A percentile compares a stretch with the other conserved stretches of the same genome.
phyloP scores from a whole-genome alignment of 37 sponge, comb jelly and placozoan genomes.

The Haliclona indistincta region DNA sequence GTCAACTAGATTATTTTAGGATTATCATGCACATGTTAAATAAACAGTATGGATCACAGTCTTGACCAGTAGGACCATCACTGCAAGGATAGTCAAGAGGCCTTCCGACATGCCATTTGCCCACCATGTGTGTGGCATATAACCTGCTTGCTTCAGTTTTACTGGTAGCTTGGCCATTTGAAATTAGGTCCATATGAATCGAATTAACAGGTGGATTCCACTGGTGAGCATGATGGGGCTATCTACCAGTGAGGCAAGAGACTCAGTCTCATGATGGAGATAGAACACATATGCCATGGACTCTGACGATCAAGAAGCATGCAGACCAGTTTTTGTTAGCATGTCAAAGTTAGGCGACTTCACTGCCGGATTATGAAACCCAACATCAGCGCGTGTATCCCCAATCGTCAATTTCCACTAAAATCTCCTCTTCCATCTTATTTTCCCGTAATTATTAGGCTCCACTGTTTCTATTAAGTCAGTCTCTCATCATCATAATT shows the following conservation, averaged over 20 bases:
- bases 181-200: constrained; percentile 23
- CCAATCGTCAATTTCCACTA: constrained; percentile 45
- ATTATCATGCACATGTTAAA: constrained; percentile 15
- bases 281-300: too few relatives aligned
- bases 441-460: too few relatives aligned
- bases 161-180: constrained; percentile 46
- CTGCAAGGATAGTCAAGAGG: constrained; percentile 31
- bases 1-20: constrained; percentile 10
- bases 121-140: too few relatives aligned
- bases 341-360: constrained; percentile 35
- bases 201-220: too few relatives aligned
- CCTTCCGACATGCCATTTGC: too few relatives aligned
- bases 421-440: too few relatives aligned
- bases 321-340: constrained; percentile 30
- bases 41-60: constrained; percentile 9
- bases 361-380: constrained; percentile 30
- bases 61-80: constrained; percentile 38
- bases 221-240: too few relatives aligned
- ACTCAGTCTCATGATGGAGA: too few relatives aligned
- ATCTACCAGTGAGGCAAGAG: too few relatives aligned
- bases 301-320: constrained; percentile 36
- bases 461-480: too few relatives aligned
- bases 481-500: too few relatives aligned
- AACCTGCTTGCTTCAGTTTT: constrained; percentile 37
- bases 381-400: too few relatives aligned